Evolutionary conservation across 1,140 invertebrate genomes (phyloP), one percentile per base, ranked within the genome.

Genomic region (Lineus longissimus): DNA sequence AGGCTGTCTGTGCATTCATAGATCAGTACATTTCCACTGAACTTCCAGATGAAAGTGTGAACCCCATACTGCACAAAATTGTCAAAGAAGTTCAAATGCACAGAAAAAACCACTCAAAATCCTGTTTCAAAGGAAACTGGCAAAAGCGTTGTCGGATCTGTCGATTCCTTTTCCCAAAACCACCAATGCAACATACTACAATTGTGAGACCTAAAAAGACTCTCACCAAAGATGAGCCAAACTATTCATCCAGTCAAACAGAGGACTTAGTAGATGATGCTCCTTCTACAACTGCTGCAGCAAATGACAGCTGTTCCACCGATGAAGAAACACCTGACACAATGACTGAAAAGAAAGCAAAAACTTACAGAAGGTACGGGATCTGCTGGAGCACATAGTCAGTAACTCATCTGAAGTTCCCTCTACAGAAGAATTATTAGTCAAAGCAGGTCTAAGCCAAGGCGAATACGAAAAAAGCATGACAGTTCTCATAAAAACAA

Each of bases 41-140:
- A 51, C 25, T 51, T 7, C 47, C 47, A 23, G 19, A 51, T 51
- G 47, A 51, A n/a, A 23, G 9, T n/a, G n/a, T 9, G 6, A 27
- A 51, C n/a, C 47, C 47, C 4, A 27, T 23, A 51, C 47, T 51
- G 25, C 47, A 51, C 25, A 27, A 51, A 51, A 51, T 27, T 51
- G 47, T 51, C 4, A 51, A 19, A 19, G 25, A 27, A 19, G 55
- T 57, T 19, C 55, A 57, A 33, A 57, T 57, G 55, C 55, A 57
- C 55, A 57, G 55, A 6, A 57, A 57, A 57, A 57, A 31, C 11
- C 55, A 57, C 30, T 57, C 55, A 30, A 57, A 57, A 25, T 57
- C 55, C 17, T 57, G 55, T 31, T 27, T n/a, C 23, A 57, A 57
- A 31, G 30, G 30, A 57, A 19, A n/a, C 33, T 36, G 33, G 33